These are phyloP conservation scores for Saccopteryx leptura DNA, from an alignment of 2,113 vertebrate genomes.

Conservation along the genomic window DNA sequence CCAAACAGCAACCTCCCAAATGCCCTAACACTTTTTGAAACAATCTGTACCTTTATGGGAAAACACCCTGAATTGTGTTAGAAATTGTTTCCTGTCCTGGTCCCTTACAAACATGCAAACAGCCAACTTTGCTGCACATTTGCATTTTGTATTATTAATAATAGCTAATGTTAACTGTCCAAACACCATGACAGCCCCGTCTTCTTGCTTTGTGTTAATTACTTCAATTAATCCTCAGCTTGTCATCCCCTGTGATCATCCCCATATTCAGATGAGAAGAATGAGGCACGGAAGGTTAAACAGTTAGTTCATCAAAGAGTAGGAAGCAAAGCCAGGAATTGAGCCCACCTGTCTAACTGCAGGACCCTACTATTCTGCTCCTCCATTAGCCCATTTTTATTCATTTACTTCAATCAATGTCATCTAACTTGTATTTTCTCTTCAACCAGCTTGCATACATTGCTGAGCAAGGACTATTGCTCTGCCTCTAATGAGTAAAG, in stretches of 20 bases:
- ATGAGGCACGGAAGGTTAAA: not conserved
- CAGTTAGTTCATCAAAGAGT: not conserved
- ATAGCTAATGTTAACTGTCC: not conserved
- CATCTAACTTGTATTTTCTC: not conserved
- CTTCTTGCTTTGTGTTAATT: not conserved
- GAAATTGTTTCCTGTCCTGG: not conserved
- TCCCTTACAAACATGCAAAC: not conserved
- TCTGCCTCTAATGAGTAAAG: not conserved
- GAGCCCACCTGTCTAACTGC: not conserved
- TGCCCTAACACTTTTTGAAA: slow-evolving; percentile 25
- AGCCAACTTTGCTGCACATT: not conserved
- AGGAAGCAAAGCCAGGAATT: not conserved
- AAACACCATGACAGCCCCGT: not conserved
- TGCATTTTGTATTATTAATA: not conserved
- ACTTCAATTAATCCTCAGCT: not conserved
- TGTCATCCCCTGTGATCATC: not conserved
- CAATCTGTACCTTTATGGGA: not conserved
- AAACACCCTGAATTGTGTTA: not conserved
- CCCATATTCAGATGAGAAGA: not conserved
- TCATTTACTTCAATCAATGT: not conserved
- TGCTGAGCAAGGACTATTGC: not conserved
- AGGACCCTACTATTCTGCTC: no score
- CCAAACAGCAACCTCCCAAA: not conserved
- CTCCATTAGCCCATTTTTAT: not conserved
- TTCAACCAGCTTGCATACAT: not conserved